A percentile compares a stretch with the other conserved stretches of the same genome.
Conservation (phyloP, 2,888 invertebrate species). For the Amphimallon solstitiale region DNA sequence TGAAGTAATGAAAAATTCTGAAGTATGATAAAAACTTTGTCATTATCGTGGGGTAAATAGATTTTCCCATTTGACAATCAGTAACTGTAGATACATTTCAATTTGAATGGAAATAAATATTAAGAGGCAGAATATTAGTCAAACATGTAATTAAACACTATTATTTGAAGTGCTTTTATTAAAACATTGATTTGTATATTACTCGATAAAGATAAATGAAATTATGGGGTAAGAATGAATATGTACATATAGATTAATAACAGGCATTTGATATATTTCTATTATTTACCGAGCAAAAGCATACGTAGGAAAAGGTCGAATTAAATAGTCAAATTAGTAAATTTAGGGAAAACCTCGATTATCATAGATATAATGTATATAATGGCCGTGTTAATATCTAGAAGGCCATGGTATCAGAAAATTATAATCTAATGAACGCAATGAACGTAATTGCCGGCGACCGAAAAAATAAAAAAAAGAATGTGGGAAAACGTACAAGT, state of each 20-base stretch:
- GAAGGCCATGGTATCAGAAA: conserved; percentile 34
- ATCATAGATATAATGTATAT: conserved; percentile 8
- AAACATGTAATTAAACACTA: no score
- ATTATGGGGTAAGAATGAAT: no score
- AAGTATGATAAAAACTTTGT: no score
- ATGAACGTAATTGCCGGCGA: conserved; percentile 31
- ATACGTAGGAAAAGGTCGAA: background rate
- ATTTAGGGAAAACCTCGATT: conserved; percentile 26
- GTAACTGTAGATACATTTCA: no score
- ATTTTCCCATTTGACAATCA: no score
- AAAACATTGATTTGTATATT: no score
- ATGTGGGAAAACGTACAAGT: conserved; percentile 51
- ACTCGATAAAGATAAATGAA: no score
- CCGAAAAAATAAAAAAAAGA: conserved; percentile 31
- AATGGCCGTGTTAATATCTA: conserved; percentile 10
- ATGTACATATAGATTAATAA: background rate
- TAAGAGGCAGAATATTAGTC: no score
- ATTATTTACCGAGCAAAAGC: conserved; percentile 17
- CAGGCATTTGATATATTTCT: background rate
- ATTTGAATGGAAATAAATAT: no score
- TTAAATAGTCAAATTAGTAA: conserved; percentile 25
- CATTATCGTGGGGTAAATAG: no score
- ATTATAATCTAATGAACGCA: conserved; percentile 36
- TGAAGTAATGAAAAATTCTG: no score
- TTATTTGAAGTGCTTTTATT: no score